These are phyloP conservation scores for Lepilemur ruficaudatus DNA, from an alignment of 2,797 vertebrate genomes.

Conservation along the genomic window DNA sequence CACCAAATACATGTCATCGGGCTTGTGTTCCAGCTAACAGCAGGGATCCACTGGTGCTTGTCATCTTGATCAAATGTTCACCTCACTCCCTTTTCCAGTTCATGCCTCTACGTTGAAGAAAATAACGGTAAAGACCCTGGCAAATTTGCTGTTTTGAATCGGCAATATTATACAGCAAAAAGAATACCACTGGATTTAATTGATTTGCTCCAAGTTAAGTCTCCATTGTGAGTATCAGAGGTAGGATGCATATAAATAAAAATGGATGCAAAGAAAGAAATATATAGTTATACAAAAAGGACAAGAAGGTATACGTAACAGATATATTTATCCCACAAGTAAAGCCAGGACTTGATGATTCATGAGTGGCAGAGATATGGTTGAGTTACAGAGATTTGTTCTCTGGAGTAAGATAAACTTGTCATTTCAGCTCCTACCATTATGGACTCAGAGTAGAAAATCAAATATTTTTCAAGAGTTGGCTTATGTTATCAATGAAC, in stretches of 20 bases:
- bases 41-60: conserved; percentile 74
- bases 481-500: conserved; percentile 53
- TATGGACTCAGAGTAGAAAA: conserved; percentile 76
- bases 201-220: conserved; percentile 83
- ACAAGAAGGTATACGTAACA: conserved; percentile 82
- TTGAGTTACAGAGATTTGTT: conserved; percentile 80
- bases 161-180: conserved; percentile 62
- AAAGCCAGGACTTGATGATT: conserved; percentile 82
- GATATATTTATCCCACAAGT: conserved; percentile 85
- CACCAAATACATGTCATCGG: conserved; percentile 83
- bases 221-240: conserved; percentile 79
- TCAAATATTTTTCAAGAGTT: conserved; percentile 71
- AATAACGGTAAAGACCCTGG: conserved; percentile 55
- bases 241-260: conserved; percentile 82
- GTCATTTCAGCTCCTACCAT: conserved; percentile 71
- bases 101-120: conserved; percentile 66
- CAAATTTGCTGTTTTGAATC: conserved; percentile 60
- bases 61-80: conserved; percentile 82
- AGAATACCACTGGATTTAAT: conserved; percentile 77
- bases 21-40: conserved; percentile 72
- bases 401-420: conserved; percentile 84
- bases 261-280: conserved; percentile 82
- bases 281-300: conserved; percentile 78
- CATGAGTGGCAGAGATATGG: conserved; percentile 81
- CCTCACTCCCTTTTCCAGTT: conserved; percentile 72